Conservation (phyloP, 2,888 invertebrate species). For the Platerodrilus igneus region DNA sequence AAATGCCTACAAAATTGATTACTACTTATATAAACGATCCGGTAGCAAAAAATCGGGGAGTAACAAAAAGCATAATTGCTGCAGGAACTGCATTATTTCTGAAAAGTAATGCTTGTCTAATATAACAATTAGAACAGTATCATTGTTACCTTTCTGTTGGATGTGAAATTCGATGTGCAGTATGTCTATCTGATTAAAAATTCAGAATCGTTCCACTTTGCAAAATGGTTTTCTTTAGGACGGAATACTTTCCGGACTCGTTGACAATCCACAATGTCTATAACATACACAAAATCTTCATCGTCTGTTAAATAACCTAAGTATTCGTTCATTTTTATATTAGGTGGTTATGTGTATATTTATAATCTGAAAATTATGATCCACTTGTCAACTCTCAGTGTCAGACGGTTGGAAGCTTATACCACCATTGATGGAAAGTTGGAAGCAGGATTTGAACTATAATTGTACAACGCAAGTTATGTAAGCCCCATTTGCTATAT, state of each 20-base stretch:
- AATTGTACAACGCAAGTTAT: no score
- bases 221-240: slow-evolving; percentile 7
- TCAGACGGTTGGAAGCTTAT: no score
- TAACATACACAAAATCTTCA: slow-evolving; percentile 11
- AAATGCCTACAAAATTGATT: slow-evolving; percentile 1
- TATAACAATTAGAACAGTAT: not conserved
- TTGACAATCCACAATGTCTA: slow-evolving; percentile 1
- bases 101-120: slow-evolving; percentile 1
- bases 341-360: no score
- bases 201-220: slow-evolving; percentile 10
- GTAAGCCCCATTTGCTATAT: no score
- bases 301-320: slow-evolving; percentile 14
- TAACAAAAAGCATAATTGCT: slow-evolving; percentile 3
- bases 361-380: no score
- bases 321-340: no score
- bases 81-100: slow-evolving; percentile 6
- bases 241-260: slow-evolving; percentile 6
- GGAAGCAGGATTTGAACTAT: no score
- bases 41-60: slow-evolving; percentile 6
- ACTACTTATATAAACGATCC: slow-evolving; percentile 7
- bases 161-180: slow-evolving; percentile 3
- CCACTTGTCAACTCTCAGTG: no score
- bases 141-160: slow-evolving; percentile 6
- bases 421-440: no score
- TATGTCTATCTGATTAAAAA: slow-evolving; percentile 3